Conservation (phyloP, 2,113 vertebrate genomes). For the Struthidea cinerea region DNA sequence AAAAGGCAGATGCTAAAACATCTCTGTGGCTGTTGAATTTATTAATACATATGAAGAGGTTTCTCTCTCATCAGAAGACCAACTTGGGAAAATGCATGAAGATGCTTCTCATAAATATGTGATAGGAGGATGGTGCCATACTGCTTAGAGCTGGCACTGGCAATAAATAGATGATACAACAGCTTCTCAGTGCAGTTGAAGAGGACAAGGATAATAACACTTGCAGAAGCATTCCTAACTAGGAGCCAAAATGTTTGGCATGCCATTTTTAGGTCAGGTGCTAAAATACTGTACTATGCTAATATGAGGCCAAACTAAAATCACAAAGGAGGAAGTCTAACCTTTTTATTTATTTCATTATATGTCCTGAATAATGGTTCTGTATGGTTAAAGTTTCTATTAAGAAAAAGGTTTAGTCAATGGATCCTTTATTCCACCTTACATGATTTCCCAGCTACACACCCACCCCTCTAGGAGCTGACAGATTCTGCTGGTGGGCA, state of each 20-base stretch:
- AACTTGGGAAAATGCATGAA: neutral
- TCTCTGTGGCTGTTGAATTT: neutral
- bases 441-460: neutral
- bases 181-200: neutral
- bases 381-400: neutral
- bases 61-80: neutral
- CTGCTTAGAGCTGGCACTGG: neutral
- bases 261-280: neutral
- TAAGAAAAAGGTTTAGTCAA: neutral
- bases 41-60: neutral
- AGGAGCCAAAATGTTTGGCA: neutral
- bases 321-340: neutral
- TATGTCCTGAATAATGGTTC: neutral
- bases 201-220: neutral
- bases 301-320: neutral
- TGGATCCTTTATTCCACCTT: neutral
- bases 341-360: neutral
- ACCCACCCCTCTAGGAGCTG: rapidly evolving
- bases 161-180: neutral
- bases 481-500: neutral
- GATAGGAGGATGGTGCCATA: neutral
- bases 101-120: neutral
- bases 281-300: neutral
- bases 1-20: neutral
- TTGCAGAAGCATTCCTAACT: neutral